Evolutionary conservation across 2,888 invertebrate species (phyloP).

Genomic region (Ophraella communa): DNA sequence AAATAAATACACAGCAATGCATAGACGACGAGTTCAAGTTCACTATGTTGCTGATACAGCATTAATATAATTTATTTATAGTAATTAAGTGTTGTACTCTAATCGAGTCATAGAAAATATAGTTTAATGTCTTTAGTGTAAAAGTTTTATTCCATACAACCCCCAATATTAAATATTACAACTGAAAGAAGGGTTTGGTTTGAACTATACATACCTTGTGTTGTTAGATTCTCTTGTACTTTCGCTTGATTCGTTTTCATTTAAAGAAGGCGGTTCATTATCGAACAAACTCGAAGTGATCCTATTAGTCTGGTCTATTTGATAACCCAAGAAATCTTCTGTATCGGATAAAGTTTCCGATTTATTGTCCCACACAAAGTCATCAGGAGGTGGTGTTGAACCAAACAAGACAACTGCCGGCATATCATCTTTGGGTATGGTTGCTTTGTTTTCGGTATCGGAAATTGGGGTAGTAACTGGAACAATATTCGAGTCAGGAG

Average conservation of each 20-base stretch:
- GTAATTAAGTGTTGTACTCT: too few species aligned
- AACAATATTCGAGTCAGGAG: not conserved
- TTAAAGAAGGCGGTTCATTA: conserved; percentile 51
- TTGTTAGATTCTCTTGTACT: conserved; percentile 45
- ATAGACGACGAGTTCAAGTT: too few species aligned
- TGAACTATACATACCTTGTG: conserved; percentile 39
- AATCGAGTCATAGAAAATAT: too few species aligned
- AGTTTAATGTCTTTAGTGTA: too few species aligned
- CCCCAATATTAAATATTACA: too few species aligned
- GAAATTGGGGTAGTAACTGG: not conserved
- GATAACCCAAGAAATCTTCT: conserved; percentile 37
- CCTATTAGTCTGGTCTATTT: conserved; percentile 18
- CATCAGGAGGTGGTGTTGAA: conserved; percentile 29
- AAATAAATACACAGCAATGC: too few species aligned
- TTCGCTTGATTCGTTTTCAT: conserved; percentile 47
- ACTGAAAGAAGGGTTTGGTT: too few species aligned
- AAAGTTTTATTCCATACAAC: too few species aligned
- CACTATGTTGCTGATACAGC: too few species aligned
- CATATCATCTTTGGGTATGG: not conserved
- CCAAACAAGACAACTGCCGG: conserved; percentile 23
- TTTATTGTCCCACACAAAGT: conserved; percentile 50
- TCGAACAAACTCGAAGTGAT: conserved; percentile 47
- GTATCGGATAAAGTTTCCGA: conserved; percentile 49
- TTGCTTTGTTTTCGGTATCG: not conserved
- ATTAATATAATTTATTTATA: too few species aligned